A percentile compares a stretch with the other conserved stretches of the same genome.
These are phyloP conservation scores for Gnathonemus longibarbis DNA, from an alignment of 2,113 vertebrate species.

Conservation along the genomic window DNA sequence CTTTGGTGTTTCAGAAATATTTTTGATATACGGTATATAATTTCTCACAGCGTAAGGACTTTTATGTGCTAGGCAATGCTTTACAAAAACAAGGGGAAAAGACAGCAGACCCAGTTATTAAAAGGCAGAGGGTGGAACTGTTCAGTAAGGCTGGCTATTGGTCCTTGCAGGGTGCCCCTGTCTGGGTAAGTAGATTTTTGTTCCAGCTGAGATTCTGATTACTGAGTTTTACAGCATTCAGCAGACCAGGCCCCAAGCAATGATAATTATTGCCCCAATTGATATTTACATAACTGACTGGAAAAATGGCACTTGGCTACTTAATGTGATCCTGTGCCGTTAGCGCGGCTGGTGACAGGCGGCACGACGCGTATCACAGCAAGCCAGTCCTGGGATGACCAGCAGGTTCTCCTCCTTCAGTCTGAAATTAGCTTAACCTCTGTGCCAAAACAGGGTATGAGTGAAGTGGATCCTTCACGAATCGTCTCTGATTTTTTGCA, in stretches of 20 bases:
- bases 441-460: not conserved
- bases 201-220: slow-evolving; percentile 1
- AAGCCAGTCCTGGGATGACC: not conserved
- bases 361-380: not conserved
- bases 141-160: not conserved
- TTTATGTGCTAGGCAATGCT: not conserved
- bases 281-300: not conserved
- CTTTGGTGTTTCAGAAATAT: not conserved
- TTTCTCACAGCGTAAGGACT: not conserved
- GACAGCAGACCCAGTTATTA: slow-evolving; percentile 23
- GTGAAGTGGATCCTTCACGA: not conserved
- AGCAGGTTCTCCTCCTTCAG: not conserved
- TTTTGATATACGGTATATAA: not conserved
- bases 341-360: not conserved
- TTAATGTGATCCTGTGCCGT: not conserved
- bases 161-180: not conserved
- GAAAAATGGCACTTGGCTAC: not conserved
- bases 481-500: not conserved
- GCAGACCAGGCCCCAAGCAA: not conserved
- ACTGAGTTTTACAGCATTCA: not conserved
- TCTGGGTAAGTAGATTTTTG: not conserved
- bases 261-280: not conserved
- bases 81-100: slow-evolving; percentile 13
- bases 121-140: not conserved
- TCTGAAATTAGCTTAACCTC: not conserved